Conservation (phyloP, 2,797 vertebrate species). For the Lutjanus argentimaculatus region DNA sequence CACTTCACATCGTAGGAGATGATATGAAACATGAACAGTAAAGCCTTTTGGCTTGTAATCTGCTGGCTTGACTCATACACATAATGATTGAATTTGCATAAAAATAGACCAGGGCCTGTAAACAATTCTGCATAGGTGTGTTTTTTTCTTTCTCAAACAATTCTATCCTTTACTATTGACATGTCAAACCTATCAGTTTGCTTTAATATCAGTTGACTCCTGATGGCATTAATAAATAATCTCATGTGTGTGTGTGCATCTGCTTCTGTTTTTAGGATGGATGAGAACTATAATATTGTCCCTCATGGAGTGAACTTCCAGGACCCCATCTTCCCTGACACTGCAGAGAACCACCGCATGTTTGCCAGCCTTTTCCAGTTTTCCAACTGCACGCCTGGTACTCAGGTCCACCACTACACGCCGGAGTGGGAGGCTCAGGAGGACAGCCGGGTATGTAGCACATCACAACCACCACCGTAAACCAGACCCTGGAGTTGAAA, state of each 20-base stretch:
- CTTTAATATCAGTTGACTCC: background rate
- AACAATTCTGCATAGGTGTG: slow-evolving; percentile 19
- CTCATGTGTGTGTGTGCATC: background rate
- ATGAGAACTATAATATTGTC: slow-evolving; percentile 90
- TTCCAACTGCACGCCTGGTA: slow-evolving; percentile 88
- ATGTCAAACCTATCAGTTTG: background rate
- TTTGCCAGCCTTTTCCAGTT: slow-evolving; percentile 92
- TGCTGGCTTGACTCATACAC: slow-evolving; percentile 46
- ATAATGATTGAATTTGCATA: slow-evolving; percentile 51
- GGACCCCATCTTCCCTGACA: slow-evolving; percentile 90
- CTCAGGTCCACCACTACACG: slow-evolving; percentile 86
- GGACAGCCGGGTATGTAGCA: slow-evolving; percentile 86
- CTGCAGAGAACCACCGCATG: slow-evolving; percentile 87
- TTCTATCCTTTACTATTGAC: slow-evolving; percentile 6
- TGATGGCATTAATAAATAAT: slow-evolving; percentile 1
- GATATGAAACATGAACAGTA: slow-evolving; percentile 63
- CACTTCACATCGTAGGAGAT: slow-evolving; percentile 52
- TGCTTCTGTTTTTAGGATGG: slow-evolving; percentile 83
- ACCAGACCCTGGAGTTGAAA: background rate
- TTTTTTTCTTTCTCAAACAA: slow-evolving; percentile 5
- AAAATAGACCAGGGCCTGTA: slow-evolving; percentile 44
- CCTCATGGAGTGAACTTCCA: slow-evolving; percentile 92
- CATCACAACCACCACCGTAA: slow-evolving; percentile 1
- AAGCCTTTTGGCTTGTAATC: slow-evolving; percentile 57
- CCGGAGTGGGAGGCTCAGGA: slow-evolving; percentile 90